Base-by-base conservation (phyloP, 2,888 invertebrate genomes). In the Trissolcus brochymenae region DNA sequence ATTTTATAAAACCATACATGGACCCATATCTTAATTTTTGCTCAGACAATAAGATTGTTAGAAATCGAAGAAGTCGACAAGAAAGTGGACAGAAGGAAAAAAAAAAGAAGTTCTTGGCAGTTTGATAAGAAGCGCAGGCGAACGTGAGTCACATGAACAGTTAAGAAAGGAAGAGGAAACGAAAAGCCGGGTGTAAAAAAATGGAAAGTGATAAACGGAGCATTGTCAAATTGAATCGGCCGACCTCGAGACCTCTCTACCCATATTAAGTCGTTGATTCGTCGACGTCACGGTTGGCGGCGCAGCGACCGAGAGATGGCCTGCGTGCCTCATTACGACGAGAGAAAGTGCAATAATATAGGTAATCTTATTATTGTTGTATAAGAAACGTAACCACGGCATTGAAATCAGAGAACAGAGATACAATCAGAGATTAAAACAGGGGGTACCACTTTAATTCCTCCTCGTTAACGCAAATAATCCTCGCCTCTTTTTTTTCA, bases 351-450 rank as follows among this genome's bases (percentile, higher is more conserved):
- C 81, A 82, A 82, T 83, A 83, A 85, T 82, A 82, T 82, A 80
- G 82, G 83, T 83, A 84, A 84, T 82, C 83, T 83, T 81, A 84
- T 83, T 83, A 82, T 84, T 81, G 82, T 85, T 84, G 84, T 83
- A 81, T 84, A 85, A 85, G 81, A 80, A 82, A 79, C 80, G 81
- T 85, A 84, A 85, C 82, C 78, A 16, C 46, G 77, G 68, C 72
- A 77, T 68, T 77, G 72, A 71, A 67, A 66, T 64, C 51, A 57
- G 64, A 16, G 51, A 51, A 51, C 17, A 19, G 49, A 43, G 74
- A 74, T 67, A 67, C 74, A 57, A 74, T 53, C 56, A 7, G 19
- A 61, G 67, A 74, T 61, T 57, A 67, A 62, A 56, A 35, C 55
- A 50, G 46, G 14, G 35, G 51, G 25, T 19, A 49, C 61, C 53